Conservation (phyloP, 2,797 vertebrate genomes). For the Pantherophis alleghaniensis region DNA sequence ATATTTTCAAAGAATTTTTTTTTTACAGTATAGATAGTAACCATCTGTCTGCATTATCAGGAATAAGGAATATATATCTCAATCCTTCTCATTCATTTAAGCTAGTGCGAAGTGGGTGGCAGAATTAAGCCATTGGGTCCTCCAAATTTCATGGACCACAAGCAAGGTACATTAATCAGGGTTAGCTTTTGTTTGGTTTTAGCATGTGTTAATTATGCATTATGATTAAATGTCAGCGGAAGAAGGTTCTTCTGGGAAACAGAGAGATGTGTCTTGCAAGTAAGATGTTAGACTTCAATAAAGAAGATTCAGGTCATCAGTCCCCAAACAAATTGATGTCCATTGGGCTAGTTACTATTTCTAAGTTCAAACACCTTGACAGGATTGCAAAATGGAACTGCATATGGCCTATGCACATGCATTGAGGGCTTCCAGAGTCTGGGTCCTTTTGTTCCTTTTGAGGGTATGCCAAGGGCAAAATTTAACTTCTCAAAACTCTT, state of each 20-base stretch:
- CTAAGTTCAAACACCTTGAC: not conserved
- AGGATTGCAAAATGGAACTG: not conserved
- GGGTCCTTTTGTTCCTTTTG: not conserved
- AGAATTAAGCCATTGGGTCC: not conserved
- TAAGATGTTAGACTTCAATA: not conserved
- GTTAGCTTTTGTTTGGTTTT: not conserved
- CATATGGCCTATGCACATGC: not conserved
- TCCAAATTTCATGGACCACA: not conserved
- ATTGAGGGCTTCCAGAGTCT: not conserved
- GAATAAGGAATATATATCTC: not conserved
- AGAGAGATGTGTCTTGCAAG: not conserved
- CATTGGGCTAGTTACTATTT: not conserved
- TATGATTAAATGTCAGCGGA: not conserved
- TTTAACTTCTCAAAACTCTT: not conserved
- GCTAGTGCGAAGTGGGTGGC: not conserved
- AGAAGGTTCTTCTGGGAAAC: not conserved
- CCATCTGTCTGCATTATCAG: not conserved
- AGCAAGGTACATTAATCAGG: not conserved
- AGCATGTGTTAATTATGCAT: not conserved
- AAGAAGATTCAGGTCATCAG: not conserved
- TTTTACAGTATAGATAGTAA: not conserved
- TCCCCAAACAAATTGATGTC: not conserved
- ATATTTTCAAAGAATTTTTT: not conserved
- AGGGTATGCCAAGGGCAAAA: not conserved
- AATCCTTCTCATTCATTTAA: not conserved